Percentiles rank a stretch among this genome's conserved stretches.
phyloP scores from a whole-genome alignment of 2,797 vertebrate species.

The Danio jaintianensis region DNA sequence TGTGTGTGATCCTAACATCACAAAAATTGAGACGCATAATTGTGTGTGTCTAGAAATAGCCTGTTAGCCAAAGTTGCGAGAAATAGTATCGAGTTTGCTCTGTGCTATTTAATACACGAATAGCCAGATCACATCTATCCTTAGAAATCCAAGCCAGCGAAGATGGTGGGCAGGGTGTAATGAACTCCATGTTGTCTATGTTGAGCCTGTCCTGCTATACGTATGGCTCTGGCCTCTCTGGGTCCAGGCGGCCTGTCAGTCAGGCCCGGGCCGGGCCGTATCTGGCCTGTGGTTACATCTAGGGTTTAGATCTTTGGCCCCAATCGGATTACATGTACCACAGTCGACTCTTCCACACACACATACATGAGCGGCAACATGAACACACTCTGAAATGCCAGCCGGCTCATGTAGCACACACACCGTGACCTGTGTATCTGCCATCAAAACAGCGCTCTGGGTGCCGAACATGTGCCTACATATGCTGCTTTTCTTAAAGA shows the following conservation, averaged over 20 bases:
- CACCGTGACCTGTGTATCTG: conserved; percentile 29
- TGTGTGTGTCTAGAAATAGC: conserved; percentile 5
- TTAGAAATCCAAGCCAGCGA: conserved; percentile 41
- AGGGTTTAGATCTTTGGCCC: conserved; percentile 42
- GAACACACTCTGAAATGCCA: conserved; percentile 49
- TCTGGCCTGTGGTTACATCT: conserved; percentile 29
- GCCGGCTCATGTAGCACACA: conserved; percentile 19
- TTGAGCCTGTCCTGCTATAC: conserved; percentile 25
- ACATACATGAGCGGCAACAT: conserved; percentile 32
- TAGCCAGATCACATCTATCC: conserved; percentile 45
- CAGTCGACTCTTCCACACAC: conserved; percentile 34
- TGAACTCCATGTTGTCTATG: conserved; percentile 43
- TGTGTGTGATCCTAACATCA: conserved; percentile 10
- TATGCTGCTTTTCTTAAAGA: neutral
- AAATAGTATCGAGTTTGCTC: conserved; percentile 36
- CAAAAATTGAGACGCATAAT: neutral
- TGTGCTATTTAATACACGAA: conserved; percentile 44
- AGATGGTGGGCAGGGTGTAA: conserved; percentile 34
- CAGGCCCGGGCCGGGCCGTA: conserved; percentile 1
- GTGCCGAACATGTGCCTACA: conserved; percentile 4
- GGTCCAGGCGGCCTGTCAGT: conserved; percentile 7
- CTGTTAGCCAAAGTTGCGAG: conserved; percentile 16
- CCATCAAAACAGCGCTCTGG: conserved; percentile 17
- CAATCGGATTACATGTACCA: conserved; percentile 46
- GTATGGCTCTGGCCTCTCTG: neutral